Evolutionary conservation across 2,797 vertebrate genomes (phyloP).

Genomic region (Pteronotus mesoamericanus): DNA sequence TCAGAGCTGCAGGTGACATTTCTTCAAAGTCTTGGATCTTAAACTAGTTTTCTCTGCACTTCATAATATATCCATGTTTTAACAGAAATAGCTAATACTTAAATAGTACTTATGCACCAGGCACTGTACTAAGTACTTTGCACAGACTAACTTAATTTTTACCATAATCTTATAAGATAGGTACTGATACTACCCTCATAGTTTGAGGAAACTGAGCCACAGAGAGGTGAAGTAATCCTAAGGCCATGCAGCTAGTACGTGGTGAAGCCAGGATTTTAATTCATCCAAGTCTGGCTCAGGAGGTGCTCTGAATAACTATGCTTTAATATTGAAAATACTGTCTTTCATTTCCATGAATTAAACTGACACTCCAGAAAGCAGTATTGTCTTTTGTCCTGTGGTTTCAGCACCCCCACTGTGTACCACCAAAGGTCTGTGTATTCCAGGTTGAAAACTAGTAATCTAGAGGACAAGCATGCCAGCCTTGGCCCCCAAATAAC

Average conservation of each 20-base stretch:
- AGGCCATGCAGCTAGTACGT: neutral
- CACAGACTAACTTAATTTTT: neutral
- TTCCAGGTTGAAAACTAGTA: neutral
- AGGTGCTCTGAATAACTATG: neutral
- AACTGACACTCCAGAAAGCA: neutral
- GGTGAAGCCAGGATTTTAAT: neutral
- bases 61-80: constrained; percentile 2
- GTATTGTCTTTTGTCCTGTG: neutral
- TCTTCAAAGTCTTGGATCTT: neutral
- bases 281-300: neutral
- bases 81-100: constrained; percentile 5
- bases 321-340: constrained; percentile 19
- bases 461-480: neutral
- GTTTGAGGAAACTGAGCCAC: neutral
- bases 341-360: neutral
- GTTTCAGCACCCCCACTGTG: neutral
- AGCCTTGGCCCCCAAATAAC: neutral
- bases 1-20: neutral
- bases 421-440: neutral
- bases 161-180: neutral
- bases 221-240: neutral
- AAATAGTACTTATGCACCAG: neutral
- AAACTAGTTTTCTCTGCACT: constrained; percentile 16
- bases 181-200: neutral
- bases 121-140: neutral